Evolutionary conservation across 64 coral and sea anemone species (phyloP), one percentile per base, ranked within the genome.

Genomic region (Stichodactyla helianthus): DNA sequence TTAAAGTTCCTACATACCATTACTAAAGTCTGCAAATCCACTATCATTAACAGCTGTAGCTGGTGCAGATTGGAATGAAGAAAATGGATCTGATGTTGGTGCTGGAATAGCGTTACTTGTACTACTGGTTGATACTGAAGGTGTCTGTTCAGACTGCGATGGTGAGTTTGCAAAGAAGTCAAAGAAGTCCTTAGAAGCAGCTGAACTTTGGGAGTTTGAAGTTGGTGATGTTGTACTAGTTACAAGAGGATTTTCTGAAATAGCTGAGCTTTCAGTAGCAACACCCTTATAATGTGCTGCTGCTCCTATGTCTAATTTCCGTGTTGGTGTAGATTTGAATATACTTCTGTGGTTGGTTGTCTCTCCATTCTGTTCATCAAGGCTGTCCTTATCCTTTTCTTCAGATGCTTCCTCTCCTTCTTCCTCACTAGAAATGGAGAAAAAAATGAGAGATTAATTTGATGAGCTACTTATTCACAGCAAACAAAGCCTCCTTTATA

Each of bases 321-420:
- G 85, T 52, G 63, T 57, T 53, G 28, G 57, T 16, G 77, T 82
- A 35, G 90, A 82, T 58, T 78, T 82, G 12, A 87, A 28, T 59
- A 87, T 86, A 59, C 84, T 79, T 55, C 71, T 92, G 68, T 77
- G 23, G 59, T 71, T 85, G 57, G 84, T 64, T 20, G 77, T 65
- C 16, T 87, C 85, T 12, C 77, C 51, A 82, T 76, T 87, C 19
- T 55, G 54, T 60, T 52, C 62, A 60, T 55, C 62, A n/a, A 52
- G 5, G 26, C 68, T 83, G 28, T 87, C 54, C 76, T 87, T 87
- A 25, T 89, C 85, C 83, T 84, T 90, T 54, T 92, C 90, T 76
- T 92, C 90, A 12, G 77, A 82, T 25, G 90, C 90, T 74, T 92
- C 90, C 19, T 92, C 90, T 82, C 84, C 90, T 79, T 90, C 89